A percentile compares a stretch with the other conserved stretches of the same genome.
Conservation (phyloP, 2,797 vertebrate species). For the Hipposideros larvatus region DNA sequence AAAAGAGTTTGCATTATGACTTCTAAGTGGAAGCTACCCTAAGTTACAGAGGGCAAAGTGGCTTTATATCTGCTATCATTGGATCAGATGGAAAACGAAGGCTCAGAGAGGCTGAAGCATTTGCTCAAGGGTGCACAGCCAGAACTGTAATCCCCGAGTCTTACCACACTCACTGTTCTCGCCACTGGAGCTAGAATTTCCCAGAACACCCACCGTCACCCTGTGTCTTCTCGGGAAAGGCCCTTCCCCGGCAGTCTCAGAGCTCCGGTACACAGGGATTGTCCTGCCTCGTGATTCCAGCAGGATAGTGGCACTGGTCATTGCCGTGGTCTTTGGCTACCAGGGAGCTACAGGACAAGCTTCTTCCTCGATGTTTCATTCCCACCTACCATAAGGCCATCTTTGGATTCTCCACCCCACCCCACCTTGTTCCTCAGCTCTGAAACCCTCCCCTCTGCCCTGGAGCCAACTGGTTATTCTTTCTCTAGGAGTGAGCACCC, state of each 20-base stretch:
- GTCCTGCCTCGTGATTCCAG: neutral
- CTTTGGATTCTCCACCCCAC: neutral
- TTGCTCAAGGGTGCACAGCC: neutral
- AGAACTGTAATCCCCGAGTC: neutral
- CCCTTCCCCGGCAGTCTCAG: neutral
- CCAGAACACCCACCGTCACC: accelerated
- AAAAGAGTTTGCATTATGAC: neutral
- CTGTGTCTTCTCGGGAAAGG: neutral
- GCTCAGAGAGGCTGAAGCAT: neutral
- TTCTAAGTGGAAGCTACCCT: neutral
- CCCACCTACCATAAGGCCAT: neutral
- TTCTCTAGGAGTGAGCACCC: neutral
- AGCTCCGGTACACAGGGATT: neutral
- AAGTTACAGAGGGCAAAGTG: neutral
- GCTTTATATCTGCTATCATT: accelerated
- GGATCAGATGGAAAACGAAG: neutral
- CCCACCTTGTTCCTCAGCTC: neutral
- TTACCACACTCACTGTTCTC: accelerated
- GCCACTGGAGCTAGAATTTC: neutral
- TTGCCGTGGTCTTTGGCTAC: neutral
- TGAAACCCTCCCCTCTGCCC: neutral
- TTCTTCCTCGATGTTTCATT: neutral
- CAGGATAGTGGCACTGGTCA: accelerated
- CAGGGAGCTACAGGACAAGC: neutral
- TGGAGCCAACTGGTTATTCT: neutral